Conservation (phyloP, 2,888 invertebrate genomes). For the Petrolisthes cinctipes region DNA sequence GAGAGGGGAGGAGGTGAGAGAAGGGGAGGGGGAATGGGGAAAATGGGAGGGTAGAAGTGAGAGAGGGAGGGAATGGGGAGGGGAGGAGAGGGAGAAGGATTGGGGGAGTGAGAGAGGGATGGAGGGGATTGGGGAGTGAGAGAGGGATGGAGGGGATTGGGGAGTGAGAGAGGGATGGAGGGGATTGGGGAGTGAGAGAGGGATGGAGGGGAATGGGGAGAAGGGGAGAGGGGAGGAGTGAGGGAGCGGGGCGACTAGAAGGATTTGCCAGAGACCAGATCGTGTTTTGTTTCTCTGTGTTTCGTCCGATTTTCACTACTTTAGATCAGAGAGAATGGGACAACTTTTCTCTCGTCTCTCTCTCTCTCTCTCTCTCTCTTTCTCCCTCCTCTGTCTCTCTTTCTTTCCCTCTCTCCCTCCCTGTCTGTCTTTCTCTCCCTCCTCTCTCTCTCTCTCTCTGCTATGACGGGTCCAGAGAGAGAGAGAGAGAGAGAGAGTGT, state of each 20-base stretch:
- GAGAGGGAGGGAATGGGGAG: background rate
- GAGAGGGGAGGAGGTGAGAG: background rate
- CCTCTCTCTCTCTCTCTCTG: background rate
- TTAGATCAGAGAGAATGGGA: too few relatives aligned
- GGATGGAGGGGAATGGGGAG: too few relatives aligned
- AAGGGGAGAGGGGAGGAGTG: background rate
- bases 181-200: background rate
- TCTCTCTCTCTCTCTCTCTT: background rate
- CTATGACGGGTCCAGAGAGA: background rate
- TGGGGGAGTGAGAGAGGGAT: background rate
- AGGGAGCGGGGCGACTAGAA: background rate
- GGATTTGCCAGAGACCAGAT: too few relatives aligned
- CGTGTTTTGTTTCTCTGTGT: too few relatives aligned
- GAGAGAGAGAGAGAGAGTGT: background rate
- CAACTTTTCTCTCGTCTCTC: background rate
- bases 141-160: background rate
- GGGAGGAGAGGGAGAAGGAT: background rate
- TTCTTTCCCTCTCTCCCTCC: background rate
- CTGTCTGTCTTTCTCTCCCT: background rate
- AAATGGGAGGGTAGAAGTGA: background rate
- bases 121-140: background rate
- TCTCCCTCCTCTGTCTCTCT: background rate
- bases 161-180: background rate
- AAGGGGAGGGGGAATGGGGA: background rate
- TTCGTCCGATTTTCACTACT: too few relatives aligned